phyloP scores from a whole-genome alignment of 2,888 invertebrate species.

The Cotesia congregata region DNA sequence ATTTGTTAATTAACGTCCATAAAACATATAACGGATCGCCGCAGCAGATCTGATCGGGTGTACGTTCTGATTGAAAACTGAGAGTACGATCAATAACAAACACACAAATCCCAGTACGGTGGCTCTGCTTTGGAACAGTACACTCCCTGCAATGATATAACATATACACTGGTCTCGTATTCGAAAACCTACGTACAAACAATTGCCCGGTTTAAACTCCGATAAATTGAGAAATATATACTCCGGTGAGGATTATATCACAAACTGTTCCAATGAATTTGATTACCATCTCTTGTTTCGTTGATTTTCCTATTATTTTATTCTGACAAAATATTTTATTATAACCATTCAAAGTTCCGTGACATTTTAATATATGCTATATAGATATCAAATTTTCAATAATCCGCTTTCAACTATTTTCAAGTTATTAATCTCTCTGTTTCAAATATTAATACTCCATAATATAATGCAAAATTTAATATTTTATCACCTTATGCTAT shows the following conservation, averaged over 20 bases:
- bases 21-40: slow-evolving; percentile 14
- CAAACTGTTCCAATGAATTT: not conserved
- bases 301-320: not conserved
- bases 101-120: not conserved
- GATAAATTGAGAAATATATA: slow-evolving; percentile 6
- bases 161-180: not conserved
- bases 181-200: not conserved
- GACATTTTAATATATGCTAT: not conserved
- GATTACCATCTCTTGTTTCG: slow-evolving; percentile 4
- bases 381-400: not conserved
- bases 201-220: slow-evolving; percentile 2
- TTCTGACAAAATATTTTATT: not conserved
- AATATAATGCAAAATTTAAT: no score
- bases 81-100: slow-evolving; percentile 13
- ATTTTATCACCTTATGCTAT: no score
- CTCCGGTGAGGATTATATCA: slow-evolving; percentile 14
- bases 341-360: not conserved
- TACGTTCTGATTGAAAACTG: not conserved
- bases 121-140: not conserved
- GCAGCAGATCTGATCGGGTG: slow-evolving; percentile 7
- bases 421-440: not conserved
- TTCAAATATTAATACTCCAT: not conserved
- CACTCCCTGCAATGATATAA: not conserved
- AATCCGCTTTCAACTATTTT: not conserved
- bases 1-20: slow-evolving; percentile 29